Base-by-base conservation (phyloP, 2,113 vertebrate species). In the Uropsilus gracilis region DNA sequence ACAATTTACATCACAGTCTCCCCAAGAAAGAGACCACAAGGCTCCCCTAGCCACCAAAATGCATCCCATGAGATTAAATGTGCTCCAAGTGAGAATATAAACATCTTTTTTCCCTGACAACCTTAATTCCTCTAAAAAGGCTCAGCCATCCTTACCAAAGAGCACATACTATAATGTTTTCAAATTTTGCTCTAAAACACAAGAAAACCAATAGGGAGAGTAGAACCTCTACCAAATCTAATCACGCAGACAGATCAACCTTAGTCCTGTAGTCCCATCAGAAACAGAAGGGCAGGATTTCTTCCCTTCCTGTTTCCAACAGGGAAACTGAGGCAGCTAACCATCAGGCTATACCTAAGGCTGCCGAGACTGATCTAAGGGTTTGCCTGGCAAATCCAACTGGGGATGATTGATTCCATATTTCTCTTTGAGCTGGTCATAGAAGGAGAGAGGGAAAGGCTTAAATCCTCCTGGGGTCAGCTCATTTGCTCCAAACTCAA, bases 141-240 rank as follows among this genome's bases (percentile, higher is more conserved):
- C 95, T 95, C 94, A 93, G 95, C 77, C 95, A 83, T 94, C 92
- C 97, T 97, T 95, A 97, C 59, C 53, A 73, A 68, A 92, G 76
- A 78, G 3, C 68, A 86, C 75, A 87, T 69, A 87, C 28, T 53
- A 66, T 86, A 34, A 93, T 34, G 75, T 80, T 96, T 95, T 94
- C 96, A 89, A 94, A 95, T 92, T 98, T 97, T 96, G 91, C 94
- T 97, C 91, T 95, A 92, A 97, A 96, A 97, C 80, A 91, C 84
- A 78, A 93, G 96, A 66, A n/a, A 50, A 28, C 24, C 30, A 13
- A 84, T 69, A 55, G 28, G 63, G 44, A 76, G 72, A 37, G 24
- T 39, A 32, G 16, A 24, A 53, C 10, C 11, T 57, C 48, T 53
- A 69, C 30, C 42, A 24, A 10, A 37, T 6, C 30, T 22, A 37